Evolutionary conservation across 2,888 invertebrate species (phyloP), one percentile per base, ranked within the genome.

Genomic region (Sarcophaga caerulescens): DNA sequence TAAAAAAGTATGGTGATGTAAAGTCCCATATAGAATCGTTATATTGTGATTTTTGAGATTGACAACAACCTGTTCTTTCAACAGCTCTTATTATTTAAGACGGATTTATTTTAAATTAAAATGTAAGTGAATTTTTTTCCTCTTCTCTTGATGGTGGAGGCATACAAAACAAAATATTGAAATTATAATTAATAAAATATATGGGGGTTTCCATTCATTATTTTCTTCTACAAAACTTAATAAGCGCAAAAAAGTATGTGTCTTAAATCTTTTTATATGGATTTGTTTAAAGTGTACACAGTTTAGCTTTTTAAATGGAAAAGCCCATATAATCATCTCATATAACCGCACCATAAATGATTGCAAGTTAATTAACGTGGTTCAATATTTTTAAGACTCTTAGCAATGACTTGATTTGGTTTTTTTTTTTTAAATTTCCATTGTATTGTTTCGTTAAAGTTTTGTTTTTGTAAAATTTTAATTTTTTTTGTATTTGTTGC

Each of bases 1-100:
- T 71, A 77, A 66, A 23, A 52, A 35, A 11, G 25, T 14, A 4
- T 25, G 3, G 35, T 47, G n/a, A 35, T 35, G 35, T 76, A 52
- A 52, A 57, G 19, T 45, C 59, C 47, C 25, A 52, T 21, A 70
- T 23, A 59, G 19, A 76, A 82, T 60, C 47, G 25, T 79, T 78
- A 76, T 85, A 71, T 60, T 78, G 23, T 77, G 21, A 8, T 35
- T 60, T 69, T 57, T 66, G 10, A 77, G 83, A 86, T 81, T 83
- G 85, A 85, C 85, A 84, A 85, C 86, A 87, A 87, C 88, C 86
- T 88, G 87, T 88, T 87, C 88, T 87, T 80, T 87, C 84, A 87
- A 87, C 83, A 85, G 77, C 70, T 80, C 68, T 82, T 84, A 86
- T 85, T 83, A 65, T 85, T 65, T 82, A 85, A 86, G 77, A 85